Base-by-base conservation (phyloP, 2,113 vertebrate genomes). In the Bambusicola thoracicus region DNA sequence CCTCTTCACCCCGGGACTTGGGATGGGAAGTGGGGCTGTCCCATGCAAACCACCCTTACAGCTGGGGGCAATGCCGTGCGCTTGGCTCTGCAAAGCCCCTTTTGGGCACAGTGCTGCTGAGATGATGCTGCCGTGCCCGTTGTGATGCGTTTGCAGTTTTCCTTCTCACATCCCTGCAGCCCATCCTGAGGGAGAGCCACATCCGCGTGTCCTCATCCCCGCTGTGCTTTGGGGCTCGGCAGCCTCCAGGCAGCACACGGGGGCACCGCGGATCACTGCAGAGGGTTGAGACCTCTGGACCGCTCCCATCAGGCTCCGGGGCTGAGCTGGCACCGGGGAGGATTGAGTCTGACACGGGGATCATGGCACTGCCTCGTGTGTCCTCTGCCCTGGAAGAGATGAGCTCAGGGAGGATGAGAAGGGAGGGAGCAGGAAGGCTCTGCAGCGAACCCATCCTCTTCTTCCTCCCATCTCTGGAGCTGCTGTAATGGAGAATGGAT, bases 311-410 rank as follows among this genome's bases (percentile, higher is more conserved):
- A 94, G 65, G 90, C 90, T 90, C 94, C 58, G 0, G 92, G 95
- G 80, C 69, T 96, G 83, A 90, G 83, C 69, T 93, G 89, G 90
- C 85, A 48, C 69, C 13, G 0, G 53, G 80, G 69, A 93, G 86
- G 93, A 96, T 95, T 65, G 88, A 90, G 83, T 89, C 85, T 96
- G 94, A 95, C 83, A 48, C 36, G 83, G 93, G 82, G 90, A 91
- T 95, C n/a, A 51, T 77, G 83, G 8, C 0, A 2, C 82, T 20
- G 87, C 55, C 22, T 94, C 74, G 68, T 90, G 66, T 61, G 58
- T 91, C 81, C 53, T 92, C 32, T 75, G 81, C 70, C 78, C 90
- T 86, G 83, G 88, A 78, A 86, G 63, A 4, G 4, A 8, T 0
- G 4, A 55, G 44, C 4, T 66, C 32, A 8, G 0, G 0, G 70